Conservation (phyloP, 2,797 vertebrate genomes). For the Anomalospiza imberbis region DNA sequence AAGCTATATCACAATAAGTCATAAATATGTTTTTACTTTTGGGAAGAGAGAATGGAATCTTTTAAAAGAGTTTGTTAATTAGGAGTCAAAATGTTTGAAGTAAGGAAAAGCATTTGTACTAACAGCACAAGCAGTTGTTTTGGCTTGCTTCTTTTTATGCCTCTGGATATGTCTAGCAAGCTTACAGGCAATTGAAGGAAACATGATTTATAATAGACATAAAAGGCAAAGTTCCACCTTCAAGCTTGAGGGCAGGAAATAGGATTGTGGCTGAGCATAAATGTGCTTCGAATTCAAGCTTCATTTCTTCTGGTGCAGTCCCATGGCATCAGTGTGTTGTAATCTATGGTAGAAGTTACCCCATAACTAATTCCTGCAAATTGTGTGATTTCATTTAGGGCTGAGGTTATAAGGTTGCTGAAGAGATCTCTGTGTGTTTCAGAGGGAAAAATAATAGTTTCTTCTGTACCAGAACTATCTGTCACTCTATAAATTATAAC, state of each 20-base stretch:
- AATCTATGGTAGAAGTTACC: not conserved
- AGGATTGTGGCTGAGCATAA: conserved; percentile 23
- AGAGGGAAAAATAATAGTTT: not conserved
- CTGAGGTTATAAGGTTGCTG: not conserved
- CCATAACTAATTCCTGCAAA: not conserved
- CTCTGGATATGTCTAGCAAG: conserved; percentile 39
- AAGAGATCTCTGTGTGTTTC: not conserved
- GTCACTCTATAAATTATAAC: not conserved
- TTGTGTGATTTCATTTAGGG: not conserved
- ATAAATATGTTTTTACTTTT: not conserved
- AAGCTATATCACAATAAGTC: not conserved
- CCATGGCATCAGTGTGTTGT: not conserved
- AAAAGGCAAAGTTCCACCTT: conserved; percentile 42
- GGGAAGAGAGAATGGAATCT: not conserved
- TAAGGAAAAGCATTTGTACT: not conserved
- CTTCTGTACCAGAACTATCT: not conserved
- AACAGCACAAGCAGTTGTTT: not conserved
- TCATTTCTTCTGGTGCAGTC: not conserved
- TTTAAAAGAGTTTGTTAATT: not conserved
- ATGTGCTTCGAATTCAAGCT: not conserved
- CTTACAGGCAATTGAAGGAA: conserved; percentile 4
- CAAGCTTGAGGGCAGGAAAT: conserved; percentile 20
- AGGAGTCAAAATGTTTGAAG: not conserved
- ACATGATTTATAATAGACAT: conserved; percentile 41
- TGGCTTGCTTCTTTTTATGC: conserved; percentile 13